Conservation (phyloP, 2,888 invertebrate species). For the Auanema freiburgensis region DNA sequence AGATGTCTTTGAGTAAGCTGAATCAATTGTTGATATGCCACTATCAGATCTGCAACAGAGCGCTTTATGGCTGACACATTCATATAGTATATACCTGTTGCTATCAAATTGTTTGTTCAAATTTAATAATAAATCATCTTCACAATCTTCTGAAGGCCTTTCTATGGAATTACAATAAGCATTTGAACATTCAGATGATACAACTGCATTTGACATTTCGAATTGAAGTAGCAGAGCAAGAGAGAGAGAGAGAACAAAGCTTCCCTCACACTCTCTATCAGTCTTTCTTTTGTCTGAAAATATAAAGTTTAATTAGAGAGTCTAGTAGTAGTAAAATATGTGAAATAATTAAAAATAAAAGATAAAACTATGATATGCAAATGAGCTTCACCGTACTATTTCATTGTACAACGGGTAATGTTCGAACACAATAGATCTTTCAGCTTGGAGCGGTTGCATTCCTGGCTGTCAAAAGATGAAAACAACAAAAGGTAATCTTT, state of each 20-base stretch:
- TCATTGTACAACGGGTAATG: neutral
- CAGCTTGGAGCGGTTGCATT: neutral
- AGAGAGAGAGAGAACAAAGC: too few relatives aligned
- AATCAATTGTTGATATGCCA: slow-evolving; percentile 22
- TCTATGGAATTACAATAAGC: neutral
- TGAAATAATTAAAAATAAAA: neutral
- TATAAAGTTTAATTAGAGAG: neutral
- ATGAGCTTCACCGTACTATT: neutral
- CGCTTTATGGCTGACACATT: too few relatives aligned
- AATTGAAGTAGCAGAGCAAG: too few relatives aligned
- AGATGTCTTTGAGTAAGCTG: slow-evolving; percentile 4
- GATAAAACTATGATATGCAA: too few relatives aligned
- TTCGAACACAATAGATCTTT: too few relatives aligned
- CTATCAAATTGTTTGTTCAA: too few relatives aligned
- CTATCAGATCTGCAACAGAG: slow-evolving; percentile 19
- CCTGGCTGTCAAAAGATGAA: neutral
- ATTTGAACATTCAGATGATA: too few relatives aligned
- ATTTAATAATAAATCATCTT: neutral
- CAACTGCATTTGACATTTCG: too few relatives aligned
- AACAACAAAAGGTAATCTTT: neutral
- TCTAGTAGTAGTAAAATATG: neutral
- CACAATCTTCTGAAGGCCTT: neutral
- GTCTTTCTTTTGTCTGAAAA: too few relatives aligned
- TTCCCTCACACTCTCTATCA: too few relatives aligned
- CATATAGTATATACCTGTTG: neutral